A percentile compares a stretch with the other conserved stretches of the same genome.
phyloP scores from a whole-genome alignment of 2,888 invertebrate genomes.

The Stenchaetothrips biformis region DNA sequence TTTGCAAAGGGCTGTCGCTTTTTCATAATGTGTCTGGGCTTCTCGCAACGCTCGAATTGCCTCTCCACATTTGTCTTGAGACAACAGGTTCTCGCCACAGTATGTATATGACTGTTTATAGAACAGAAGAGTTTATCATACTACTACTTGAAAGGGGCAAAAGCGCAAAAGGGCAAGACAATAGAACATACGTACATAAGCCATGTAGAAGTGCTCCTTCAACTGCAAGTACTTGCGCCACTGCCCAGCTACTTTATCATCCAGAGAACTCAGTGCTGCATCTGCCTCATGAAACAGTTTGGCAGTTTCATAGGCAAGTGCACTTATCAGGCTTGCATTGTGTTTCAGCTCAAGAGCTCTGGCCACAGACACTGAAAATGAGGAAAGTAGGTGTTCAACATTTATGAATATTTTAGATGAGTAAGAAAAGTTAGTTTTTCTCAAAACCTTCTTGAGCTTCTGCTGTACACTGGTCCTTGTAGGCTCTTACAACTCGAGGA shows the following conservation, averaged over 20 bases:
- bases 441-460: slow-evolving; percentile 57
- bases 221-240: slow-evolving; percentile 58
- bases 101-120: slow-evolving; percentile 54
- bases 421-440: background rate
- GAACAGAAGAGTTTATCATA: background rate
- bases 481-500: slow-evolving; percentile 54
- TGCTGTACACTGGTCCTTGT: slow-evolving; percentile 58
- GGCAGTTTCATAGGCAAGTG: slow-evolving; percentile 57
- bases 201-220: slow-evolving; percentile 55
- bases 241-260: slow-evolving; percentile 50
- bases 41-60: slow-evolving; percentile 57
- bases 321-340: slow-evolving; percentile 54
- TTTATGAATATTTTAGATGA: background rate
- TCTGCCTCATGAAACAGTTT: slow-evolving; percentile 55
- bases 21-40: slow-evolving; percentile 49
- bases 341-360: slow-evolving; percentile 61
- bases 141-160: no score
- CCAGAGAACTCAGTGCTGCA: slow-evolving; percentile 50
- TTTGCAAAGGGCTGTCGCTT: slow-evolving; percentile 51
- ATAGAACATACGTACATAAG: slow-evolving; percentile 50
- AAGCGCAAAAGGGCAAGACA: no score
- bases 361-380: slow-evolving; percentile 51
- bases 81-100: slow-evolving; percentile 54
- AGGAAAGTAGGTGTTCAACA: background rate
- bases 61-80: slow-evolving; percentile 60